Base-by-base conservation (phyloP, 2,888 invertebrate genomes). In the Ormyrus nitidulus region DNA sequence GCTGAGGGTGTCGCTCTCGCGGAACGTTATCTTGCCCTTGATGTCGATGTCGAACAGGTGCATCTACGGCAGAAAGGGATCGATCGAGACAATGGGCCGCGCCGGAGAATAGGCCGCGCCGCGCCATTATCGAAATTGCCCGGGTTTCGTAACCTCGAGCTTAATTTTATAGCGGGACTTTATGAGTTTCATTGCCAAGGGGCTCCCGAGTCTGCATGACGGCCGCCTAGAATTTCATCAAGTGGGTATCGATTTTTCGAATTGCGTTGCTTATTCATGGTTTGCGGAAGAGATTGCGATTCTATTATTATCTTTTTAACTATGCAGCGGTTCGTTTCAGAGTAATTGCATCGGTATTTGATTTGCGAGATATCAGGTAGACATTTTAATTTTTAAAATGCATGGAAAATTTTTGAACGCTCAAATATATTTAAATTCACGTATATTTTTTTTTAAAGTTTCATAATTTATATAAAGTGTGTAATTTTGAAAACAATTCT, bases 31-130 rank as follows among this genome's bases (percentile, higher is more conserved):
- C 87, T 96, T 95, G 61, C 95, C 96, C 71, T 98, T 97, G 72
- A 99, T 95, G 89, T 98, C 96, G 85, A 99, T 98, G 91, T 99
- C 98, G 91, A 99, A 99, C 66, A 99, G 92, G 91, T 99, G 99
- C 89, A 98, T 93, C 96, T 97, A 4, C 34, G 34, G 89, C 56
- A 89, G 19, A 89, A 73, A 44, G 19, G 7, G n/a, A 11, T 61
- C n/a, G 62, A 65, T 65, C 65, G 58, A 58, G 3, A 44, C n/a
- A 48, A 58, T 34, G 34, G 34, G 10, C 9, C 58, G n/a, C 4
- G n/a, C 34, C 34, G 56, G 56, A 9, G 48, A 58, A 2, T 54
- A 6, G 48, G 19, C 51, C 46, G 5, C 46, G 5, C 10, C 7
- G 54, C 9, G 46, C 56, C 7, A 54, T 68, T 56, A 56, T 44